Evolutionary conservation across 1,140 invertebrate genomes (phyloP), one percentile per base, ranked within the genome.

Genomic region (Pygmarrhopalites habei): DNA sequence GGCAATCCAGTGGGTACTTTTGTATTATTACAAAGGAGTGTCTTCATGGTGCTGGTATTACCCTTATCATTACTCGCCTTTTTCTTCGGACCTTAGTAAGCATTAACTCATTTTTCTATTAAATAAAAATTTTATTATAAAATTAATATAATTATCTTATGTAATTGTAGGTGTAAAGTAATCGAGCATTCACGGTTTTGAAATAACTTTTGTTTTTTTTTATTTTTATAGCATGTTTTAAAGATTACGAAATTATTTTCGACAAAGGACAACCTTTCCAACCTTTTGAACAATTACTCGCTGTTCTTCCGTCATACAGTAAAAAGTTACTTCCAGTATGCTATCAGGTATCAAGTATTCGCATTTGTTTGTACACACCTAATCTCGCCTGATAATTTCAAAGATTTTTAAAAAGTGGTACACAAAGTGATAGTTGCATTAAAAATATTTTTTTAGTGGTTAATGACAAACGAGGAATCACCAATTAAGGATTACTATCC

Each of bases 31-130:
- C 76, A 86, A 94, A 70, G 95, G 95, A 26, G 92, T 93, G 51
- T 87, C 87, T 32, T 95, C 91, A 1, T 99, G 95, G 95, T 91
- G 90, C 23, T 99, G 95, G 95, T 98, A 83, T 76, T 98, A 95
- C 77, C 93, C 92, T 0, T 89, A 91, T 72, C 94, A 98, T 75
- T 98, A 98, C 77, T 89, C 94, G 0, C 95, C 95, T 0, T 97
- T 88, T 72, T 89, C 97, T 49, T 95, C 92, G 7, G 95, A 98
- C 75, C 83, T 98, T 28, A 86, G 83, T 67, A 83, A 86, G n/a
- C n/a, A n/a, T n/a, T n/a, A n/a, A n/a, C n/a, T n/a, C n/a, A n/a
- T n/a, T n/a, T n/a, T n/a, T n/a, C n/a, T n/a, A n/a, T n/a, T n/a
- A n/a, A n/a, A n/a, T n/a, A n/a, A n/a, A n/a, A n/a, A n/a, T n/a